Conservation (phyloP, 2,888 invertebrate genomes). For the Ectemnius continuus region DNA sequence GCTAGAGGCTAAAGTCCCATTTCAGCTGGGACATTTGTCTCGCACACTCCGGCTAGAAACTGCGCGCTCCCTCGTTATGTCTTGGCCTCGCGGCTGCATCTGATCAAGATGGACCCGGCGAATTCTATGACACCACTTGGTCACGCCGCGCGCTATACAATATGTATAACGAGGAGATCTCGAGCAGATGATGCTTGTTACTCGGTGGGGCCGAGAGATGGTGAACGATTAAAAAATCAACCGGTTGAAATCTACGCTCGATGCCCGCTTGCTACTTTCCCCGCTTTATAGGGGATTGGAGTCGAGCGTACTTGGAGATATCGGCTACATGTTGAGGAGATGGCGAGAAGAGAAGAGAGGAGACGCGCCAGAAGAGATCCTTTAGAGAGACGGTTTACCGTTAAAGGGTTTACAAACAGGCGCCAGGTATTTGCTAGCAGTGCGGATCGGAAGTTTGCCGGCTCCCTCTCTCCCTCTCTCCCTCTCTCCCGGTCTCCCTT, state of each 20-base stretch:
- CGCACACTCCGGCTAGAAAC: not conserved
- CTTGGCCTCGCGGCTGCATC: not conserved
- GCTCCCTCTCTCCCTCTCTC: conserved; percentile 11
- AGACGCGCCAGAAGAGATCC: conserved; percentile 44
- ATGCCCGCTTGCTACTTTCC: conserved; percentile 30
- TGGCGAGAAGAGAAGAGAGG: conserved; percentile 15
- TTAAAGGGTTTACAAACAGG: conserved; percentile 62
- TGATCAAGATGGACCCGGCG: not conserved
- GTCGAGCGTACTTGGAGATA: conserved; percentile 1
- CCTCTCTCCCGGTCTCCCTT: conserved; percentile 14
- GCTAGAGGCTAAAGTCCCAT: conserved; percentile 20
- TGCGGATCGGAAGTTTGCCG: conserved; percentile 51
- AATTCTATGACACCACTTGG: not conserved
- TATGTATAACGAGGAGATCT: not conserved
- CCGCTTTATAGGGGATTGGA: conserved; percentile 36
- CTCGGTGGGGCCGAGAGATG: too few species aligned
- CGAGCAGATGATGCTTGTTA: not conserved
- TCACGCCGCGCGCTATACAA: too few species aligned
- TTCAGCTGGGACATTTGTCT: not conserved
- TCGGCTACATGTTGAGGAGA: conserved; percentile 13
- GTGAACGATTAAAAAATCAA: not conserved
- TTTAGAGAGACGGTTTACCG: conserved; percentile 53
- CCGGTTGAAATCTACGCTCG: conserved; percentile 2
- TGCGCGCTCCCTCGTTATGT: not conserved
- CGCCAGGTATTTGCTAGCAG: conserved; percentile 61